Percentiles rank a stretch among this genome's conserved stretches.
These are phyloP conservation scores for Platyscapa corneri DNA, from an alignment of 1,140 invertebrate species.

Conservation along the genomic window DNA sequence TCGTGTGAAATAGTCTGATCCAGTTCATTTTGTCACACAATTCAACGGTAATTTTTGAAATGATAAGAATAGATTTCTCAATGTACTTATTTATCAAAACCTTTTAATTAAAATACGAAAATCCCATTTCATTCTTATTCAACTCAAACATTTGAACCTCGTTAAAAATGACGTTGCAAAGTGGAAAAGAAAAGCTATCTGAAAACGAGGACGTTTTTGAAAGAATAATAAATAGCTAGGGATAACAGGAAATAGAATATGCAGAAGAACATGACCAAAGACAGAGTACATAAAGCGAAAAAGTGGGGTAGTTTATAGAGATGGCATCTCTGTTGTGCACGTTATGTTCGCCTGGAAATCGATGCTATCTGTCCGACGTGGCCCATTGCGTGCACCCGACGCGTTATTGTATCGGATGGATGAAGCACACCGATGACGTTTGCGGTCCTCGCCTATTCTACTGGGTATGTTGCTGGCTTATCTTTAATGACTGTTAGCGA, in stretches of 20 bases:
- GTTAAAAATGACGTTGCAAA: too few species aligned
- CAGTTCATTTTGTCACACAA: too few species aligned
- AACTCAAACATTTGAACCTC: too few species aligned
- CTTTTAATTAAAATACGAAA: too few species aligned
- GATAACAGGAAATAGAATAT: not conserved
- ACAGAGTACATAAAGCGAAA: too few species aligned
- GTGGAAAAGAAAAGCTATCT: too few species aligned
- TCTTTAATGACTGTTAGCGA: not conserved
- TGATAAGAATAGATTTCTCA: too few species aligned
- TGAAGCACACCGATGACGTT: conserved; percentile 31
- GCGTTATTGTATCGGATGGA: conserved; percentile 34
- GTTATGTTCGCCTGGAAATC: conserved; percentile 45
- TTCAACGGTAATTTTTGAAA: too few species aligned
- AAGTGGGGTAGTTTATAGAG: not conserved
- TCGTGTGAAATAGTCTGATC: too few species aligned
- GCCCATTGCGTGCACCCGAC: conserved; percentile 42
- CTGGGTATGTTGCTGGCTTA: not conserved
- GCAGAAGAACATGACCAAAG: not conserved
- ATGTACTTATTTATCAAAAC: too few species aligned
- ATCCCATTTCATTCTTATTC: too few species aligned
- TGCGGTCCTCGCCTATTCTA: conserved; percentile 3
- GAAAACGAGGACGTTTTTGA: too few species aligned
- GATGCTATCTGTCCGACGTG: conserved; percentile 46
- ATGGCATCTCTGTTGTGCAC: conserved; percentile 26
- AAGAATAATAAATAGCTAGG: not conserved